Evolutionary conservation across 2,113 vertebrate species (phyloP), one percentile per base, ranked within the genome.

Genomic region (Micromys minutus): DNA sequence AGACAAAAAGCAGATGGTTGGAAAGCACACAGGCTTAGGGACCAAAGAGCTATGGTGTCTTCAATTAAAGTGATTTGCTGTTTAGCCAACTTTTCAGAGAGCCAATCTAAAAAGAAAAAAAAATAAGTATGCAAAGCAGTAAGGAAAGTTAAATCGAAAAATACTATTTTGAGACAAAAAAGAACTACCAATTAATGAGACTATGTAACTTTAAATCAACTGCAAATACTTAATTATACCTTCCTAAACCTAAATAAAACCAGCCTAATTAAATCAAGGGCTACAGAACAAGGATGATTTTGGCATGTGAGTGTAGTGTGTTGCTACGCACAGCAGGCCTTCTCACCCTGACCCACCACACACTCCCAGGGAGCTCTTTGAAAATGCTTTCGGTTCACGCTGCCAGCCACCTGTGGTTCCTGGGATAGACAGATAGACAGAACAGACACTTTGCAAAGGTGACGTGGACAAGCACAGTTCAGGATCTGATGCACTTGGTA

Each of bases 201-300:
- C 31, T 61, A 36, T 8, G 26, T 34, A n/a, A 85, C 47, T 93
- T 93, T 79, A 89, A 94, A 94, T 93, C 50, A 93, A 79, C 39
- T 47, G n/a, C 36, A n/a, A 42, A 71, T 9, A 77, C 34, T 83
- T 94, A 95, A 97, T 2, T 12, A 90, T 86, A 93, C 79, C 72
- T 96, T 97, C 94, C 93, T 95, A 74, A 96, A 92, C 16, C 90
- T 95, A 95, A 96, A 12, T 42, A 67, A 96, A 94, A 87, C 75
- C 31, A 90, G 61, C 93, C 94, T 83, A 86, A 95, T 89, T 63
- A 86, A 96, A 67, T 45, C 36, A 81, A 72, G 88, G 95, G 74
- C 31, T 6, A 36, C 8, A n/a, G n/a, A n/a, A 90, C 10, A 77
- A 42, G 16, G n/a, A 24, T 21, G 92, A 31, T 59, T 79, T n/a